Conservation (phyloP, 2,113 vertebrate species). For the Todiramphus saurophagus region DNA sequence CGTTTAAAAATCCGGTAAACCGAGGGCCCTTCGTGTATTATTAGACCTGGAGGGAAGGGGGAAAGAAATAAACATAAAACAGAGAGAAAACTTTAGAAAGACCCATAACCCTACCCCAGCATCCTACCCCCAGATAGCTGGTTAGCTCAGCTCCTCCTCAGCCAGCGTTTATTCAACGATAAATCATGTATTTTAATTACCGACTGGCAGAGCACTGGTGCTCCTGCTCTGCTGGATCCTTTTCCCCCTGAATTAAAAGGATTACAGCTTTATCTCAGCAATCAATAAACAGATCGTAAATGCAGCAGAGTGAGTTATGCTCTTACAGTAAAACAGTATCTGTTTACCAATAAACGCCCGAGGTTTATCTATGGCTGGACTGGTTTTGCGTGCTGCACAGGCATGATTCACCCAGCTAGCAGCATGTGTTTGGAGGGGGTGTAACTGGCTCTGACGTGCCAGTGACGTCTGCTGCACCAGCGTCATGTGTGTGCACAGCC, state of each 20-base stretch:
- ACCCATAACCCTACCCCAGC: neutral
- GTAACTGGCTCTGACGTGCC: neutral
- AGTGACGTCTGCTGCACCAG: conserved; percentile 32
- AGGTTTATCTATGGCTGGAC: neutral
- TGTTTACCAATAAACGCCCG: conserved; percentile 12
- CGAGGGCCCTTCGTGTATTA: conserved; percentile 96
- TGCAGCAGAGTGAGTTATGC: neutral
- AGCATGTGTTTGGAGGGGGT: neutral
- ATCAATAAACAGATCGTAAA: neutral
- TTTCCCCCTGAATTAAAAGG: neutral
- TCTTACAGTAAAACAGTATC: neutral
- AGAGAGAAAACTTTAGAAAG: conserved; percentile 34
- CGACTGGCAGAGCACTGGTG: neutral
- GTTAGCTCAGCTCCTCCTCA: neutral
- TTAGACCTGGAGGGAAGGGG: conserved; percentile 83
- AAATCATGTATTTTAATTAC: conserved; percentile 39
- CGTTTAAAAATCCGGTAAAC: conserved; percentile 98
- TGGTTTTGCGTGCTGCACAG: conserved; percentile 1
- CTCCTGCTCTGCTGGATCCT: neutral
- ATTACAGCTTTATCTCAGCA: conserved; percentile 33
- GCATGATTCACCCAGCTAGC: conserved; percentile 13
- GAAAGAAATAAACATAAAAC: conserved; percentile 52
- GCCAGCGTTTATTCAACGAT: neutral
- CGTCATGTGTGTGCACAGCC: neutral
- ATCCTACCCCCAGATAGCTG: neutral